Conservation (phyloP, 2,113 vertebrate genomes). For the Gila orcuttii region DNA sequence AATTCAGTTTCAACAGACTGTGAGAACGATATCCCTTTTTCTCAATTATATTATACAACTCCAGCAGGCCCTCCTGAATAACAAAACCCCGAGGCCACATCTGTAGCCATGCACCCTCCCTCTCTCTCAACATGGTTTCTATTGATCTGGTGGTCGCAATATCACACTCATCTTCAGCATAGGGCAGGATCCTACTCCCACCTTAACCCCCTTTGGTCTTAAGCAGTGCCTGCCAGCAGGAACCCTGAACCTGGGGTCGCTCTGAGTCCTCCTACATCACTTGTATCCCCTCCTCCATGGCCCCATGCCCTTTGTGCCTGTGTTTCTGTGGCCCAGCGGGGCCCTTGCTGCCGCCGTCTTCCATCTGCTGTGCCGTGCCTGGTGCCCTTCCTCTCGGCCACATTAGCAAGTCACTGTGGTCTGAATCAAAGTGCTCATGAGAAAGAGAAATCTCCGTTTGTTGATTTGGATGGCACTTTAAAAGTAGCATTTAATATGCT, state of each 20-base stretch:
- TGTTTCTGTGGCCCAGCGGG: constrained; percentile 54
- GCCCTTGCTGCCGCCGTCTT: constrained; percentile 54
- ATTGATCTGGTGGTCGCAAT: constrained; percentile 56
- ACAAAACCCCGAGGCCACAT: constrained; percentile 43
- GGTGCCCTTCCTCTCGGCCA: constrained; percentile 41
- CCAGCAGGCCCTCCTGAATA: constrained; percentile 42
- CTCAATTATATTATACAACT: constrained; percentile 55
- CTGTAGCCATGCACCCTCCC: constrained; percentile 42
- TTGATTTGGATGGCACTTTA: constrained; percentile 9
- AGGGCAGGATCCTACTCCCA: constrained; percentile 47
- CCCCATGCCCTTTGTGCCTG: constrained; percentile 16
- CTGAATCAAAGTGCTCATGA: constrained; percentile 36
- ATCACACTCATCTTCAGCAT: constrained; percentile 54
- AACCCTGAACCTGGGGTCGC: constrained; percentile 53
- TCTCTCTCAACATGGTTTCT: constrained; percentile 50
- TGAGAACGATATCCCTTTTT: constrained; percentile 24
- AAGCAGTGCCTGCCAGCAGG: constrained; percentile 53
- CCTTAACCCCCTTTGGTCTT: constrained; percentile 47
- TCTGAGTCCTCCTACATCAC: constrained; percentile 34
- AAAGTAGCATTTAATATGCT: not conserved
- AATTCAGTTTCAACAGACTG: constrained; percentile 30
- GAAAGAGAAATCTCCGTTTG: constrained; percentile 7
- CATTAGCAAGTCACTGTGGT: constrained; percentile 64
- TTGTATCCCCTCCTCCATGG: constrained; percentile 25
- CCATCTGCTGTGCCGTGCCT: constrained; percentile 62